Evolutionary conservation across 1,140 invertebrate species (phyloP).

Genomic region (Aphelinus certus): DNA sequence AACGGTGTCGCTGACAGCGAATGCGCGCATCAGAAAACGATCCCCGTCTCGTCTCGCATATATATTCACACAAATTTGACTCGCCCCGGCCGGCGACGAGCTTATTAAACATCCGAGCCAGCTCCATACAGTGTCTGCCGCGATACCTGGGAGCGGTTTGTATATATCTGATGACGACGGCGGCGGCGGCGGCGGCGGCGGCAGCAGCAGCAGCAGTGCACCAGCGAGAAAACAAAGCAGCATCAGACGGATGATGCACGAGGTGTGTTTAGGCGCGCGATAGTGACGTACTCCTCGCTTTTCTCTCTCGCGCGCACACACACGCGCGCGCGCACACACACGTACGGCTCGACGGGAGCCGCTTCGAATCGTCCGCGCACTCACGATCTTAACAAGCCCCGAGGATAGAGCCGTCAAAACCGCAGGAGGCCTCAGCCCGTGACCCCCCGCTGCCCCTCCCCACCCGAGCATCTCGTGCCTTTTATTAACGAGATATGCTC

Average conservation of each 20-base stretch:
- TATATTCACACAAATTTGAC: no score
- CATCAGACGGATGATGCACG: constrained; percentile 59
- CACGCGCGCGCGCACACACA: constrained; percentile 43
- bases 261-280: constrained; percentile 66
- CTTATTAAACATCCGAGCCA: no score
- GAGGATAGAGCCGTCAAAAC: constrained; percentile 67
- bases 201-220: constrained; percentile 21
- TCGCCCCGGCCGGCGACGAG: no score
- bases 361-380: constrained; percentile 48
- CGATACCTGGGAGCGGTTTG: background rate
- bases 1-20: no score
- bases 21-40: no score
- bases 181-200: no score
- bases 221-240: constrained; percentile 58
- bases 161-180: background rate
- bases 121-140: no score
- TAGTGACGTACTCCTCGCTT: constrained; percentile 55
- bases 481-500: constrained; percentile 47
- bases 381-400: constrained; percentile 49
- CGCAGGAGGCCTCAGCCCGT: constrained; percentile 60
- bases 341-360: constrained; percentile 60
- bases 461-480: constrained; percentile 62
- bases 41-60: no score
- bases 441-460: constrained; percentile 58
- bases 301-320: background rate